These are phyloP conservation scores for Hydrophis major DNA, from an alignment of 2,797 vertebrate species.

Conservation along the genomic window DNA sequence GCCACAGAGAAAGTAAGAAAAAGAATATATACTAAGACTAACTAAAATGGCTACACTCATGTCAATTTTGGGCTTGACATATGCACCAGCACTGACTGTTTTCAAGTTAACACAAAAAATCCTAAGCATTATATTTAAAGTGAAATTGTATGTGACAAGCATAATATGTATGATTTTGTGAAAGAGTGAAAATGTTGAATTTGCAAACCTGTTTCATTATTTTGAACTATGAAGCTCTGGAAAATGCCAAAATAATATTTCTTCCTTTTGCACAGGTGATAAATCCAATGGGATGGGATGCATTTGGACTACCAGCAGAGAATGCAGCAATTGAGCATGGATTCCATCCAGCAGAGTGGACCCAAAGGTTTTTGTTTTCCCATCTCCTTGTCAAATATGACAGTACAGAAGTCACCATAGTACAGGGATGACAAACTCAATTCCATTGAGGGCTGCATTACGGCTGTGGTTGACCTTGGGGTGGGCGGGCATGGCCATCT, in stretches of 20 bases:
- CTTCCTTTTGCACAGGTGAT: slow-evolving; percentile 79
- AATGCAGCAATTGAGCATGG: slow-evolving; percentile 92
- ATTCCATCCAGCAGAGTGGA: slow-evolving; percentile 91
- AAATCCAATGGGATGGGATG: slow-evolving; percentile 99
- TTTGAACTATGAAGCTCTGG: neutral
- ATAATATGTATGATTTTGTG: neutral
- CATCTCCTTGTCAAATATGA: neutral
- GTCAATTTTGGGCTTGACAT: too few relatives aligned
- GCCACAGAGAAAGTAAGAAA: too few relatives aligned
- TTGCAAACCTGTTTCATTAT: neutral
- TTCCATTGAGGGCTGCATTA: too few relatives aligned
- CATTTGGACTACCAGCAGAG: slow-evolving; percentile 95
- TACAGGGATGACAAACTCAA: neutral
- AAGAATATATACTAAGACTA: too few relatives aligned
- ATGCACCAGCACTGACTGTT: neutral
- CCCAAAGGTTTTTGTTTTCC: slow-evolving; percentile 76
- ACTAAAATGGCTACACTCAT: too few relatives aligned
- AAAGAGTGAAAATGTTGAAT: slow-evolving; percentile 5
- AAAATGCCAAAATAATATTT: slow-evolving; percentile 1
- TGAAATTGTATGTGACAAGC: neutral
- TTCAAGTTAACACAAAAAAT: neutral
- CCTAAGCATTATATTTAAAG: slow-evolving; percentile 13
- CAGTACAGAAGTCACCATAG: neutral
- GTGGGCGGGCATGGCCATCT: too few relatives aligned
- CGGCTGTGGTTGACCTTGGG: too few relatives aligned